Evolutionary conservation across 2,888 invertebrate genomes (phyloP), one percentile per base, ranked within the genome.

Genomic region (Megaustenia siamemsis): DNA sequence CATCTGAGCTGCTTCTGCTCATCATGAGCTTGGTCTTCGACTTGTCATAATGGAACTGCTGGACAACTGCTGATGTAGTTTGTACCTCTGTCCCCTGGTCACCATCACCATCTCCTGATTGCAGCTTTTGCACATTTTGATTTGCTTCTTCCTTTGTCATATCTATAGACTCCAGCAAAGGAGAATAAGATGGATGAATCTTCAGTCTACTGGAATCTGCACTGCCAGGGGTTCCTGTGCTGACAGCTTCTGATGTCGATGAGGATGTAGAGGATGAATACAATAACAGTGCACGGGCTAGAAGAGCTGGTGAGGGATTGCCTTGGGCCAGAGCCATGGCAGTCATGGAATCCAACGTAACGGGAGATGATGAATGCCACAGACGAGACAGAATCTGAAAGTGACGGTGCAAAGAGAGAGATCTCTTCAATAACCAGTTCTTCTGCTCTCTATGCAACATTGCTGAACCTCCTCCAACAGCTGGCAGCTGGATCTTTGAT

Each of bases 401-500:
- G 60, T 81, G 81, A 18, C 81, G 75, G 24, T 79, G 85, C 0
- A 85, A 45, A 15, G 81, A 85, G 1, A 85, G 43, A 28, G 85
- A 81, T 40, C 85, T 49, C 24, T 81, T 81, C 43, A 85, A 49
- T 40, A 85, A 35, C 85, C 85, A 85, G 77, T 81, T 81, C 66
- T 76, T 81, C 21, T 76, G 38, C 53, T 81, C 80, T n/a, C 24
- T 81, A 0, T 75, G 81, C 32, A 68, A 21, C 75, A 76, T 28
- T 38, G 49, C 40, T 28, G 56, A 21, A 24, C 69, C 73, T 21
- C 76, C 76, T 21, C 76, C 76, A 32, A 87, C 83, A 35, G 84
- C 76, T 5, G 88, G 88, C 0, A 88, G 82, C 12, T 84, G 82
- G 35, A 88, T 86, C 43, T 86, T 86, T 1, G 85, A 87, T 18